These are phyloP conservation scores for Panthera tigris DNA, from an alignment of 2,113 vertebrate species.

Conservation along the genomic window DNA sequence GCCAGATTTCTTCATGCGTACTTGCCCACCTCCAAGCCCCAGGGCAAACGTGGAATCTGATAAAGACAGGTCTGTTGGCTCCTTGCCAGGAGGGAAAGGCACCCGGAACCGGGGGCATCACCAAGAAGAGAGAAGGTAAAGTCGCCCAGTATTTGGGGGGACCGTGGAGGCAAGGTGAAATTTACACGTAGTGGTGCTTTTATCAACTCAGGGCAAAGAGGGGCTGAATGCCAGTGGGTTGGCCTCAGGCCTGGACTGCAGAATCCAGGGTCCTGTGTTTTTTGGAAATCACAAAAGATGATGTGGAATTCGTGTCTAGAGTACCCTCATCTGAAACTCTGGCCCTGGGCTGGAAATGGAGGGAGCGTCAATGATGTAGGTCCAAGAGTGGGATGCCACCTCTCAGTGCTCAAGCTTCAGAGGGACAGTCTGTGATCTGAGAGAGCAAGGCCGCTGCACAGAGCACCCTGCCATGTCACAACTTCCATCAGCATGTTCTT, in stretches of 20 bases:
- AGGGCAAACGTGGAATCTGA: background rate
- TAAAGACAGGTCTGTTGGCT: background rate
- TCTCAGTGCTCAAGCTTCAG: background rate
- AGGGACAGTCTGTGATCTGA: too few relatives aligned
- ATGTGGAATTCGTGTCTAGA: background rate
- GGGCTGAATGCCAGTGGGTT: rapidly evolving
- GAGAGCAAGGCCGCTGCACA: background rate
- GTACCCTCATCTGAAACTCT: background rate
- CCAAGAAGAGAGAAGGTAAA: background rate
- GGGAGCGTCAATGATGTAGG: background rate
- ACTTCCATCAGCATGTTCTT: background rate
- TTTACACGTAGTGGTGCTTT: background rate
- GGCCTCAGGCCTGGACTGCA: background rate
- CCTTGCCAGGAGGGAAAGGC: background rate
- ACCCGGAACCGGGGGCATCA: background rate
- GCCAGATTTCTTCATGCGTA: background rate
- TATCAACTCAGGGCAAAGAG: background rate
- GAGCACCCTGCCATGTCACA: rapidly evolving
- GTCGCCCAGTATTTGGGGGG: too few relatives aligned
- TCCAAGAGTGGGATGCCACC: rapidly evolving
- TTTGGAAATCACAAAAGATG: background rate
- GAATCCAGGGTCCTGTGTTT: background rate
- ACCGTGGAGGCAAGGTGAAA: background rate
- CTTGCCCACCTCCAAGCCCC: background rate
- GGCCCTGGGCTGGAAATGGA: background rate